Evolutionary conservation across 1,140 invertebrate genomes (phyloP).

Genomic region (Myzus persicae): DNA sequence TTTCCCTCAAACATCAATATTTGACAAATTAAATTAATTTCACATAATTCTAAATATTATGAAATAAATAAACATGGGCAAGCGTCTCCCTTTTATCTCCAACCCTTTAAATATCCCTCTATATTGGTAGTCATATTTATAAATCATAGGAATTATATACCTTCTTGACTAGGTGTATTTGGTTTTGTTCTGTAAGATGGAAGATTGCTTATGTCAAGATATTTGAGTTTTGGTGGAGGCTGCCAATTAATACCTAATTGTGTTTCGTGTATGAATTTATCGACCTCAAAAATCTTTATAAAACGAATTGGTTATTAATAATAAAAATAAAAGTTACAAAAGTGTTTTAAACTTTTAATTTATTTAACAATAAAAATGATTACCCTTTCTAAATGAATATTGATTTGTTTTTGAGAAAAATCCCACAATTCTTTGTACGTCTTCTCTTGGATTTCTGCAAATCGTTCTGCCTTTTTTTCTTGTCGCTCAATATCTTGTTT

Average conservation of each 20-base stretch:
- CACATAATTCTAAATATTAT: neutral
- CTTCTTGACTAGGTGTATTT: neutral
- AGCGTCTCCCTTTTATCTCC: no score
- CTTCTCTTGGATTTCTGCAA: conserved; percentile 44
- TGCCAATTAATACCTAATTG: conserved; percentile 73
- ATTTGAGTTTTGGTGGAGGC: conserved; percentile 63
- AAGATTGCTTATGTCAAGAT: neutral
- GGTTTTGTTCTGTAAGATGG: conserved; percentile 17
- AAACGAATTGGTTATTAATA: neutral
- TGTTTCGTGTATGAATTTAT: conserved; percentile 74
- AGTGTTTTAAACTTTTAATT: no score
- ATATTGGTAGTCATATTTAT: neutral
- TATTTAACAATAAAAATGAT: neutral
- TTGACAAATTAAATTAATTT: neutral
- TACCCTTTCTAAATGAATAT: neutral
- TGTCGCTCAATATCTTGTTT: conserved; percentile 34
- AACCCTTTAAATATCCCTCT: no score
- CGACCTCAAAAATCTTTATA: conserved; percentile 69
- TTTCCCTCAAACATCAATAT: neutral
- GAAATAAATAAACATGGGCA: neutral
- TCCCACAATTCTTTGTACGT: conserved; percentile 40
- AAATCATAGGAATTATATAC: neutral
- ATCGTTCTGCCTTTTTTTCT: conserved; percentile 37
- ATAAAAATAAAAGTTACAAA: neutral
- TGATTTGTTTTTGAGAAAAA: conserved; percentile 45